Evolutionary conservation across 2,797 vertebrate genomes (phyloP).

Genomic region (Mormyrus hasselquistii): DNA sequence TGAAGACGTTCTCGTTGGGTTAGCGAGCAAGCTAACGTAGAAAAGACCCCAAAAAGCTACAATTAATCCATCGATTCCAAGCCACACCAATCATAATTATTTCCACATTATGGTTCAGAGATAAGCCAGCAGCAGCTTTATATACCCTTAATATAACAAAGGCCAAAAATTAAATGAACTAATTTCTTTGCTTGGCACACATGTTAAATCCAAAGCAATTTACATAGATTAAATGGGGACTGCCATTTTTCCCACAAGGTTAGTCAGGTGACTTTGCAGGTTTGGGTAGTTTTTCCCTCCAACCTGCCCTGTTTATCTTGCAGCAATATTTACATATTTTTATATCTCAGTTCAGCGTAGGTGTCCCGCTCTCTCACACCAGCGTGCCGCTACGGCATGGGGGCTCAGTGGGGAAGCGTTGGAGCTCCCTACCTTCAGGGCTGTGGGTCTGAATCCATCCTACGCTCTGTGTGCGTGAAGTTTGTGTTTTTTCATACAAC

Average conservation of each 20-base stretch:
- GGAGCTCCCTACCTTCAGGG: neutral
- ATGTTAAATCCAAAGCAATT: neutral
- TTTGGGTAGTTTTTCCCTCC: neutral
- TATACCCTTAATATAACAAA: neutral
- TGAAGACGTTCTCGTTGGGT: neutral
- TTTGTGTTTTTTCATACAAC: neutral
- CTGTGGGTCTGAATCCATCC: neutral
- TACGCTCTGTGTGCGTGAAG: neutral
- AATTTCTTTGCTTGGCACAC: conserved; percentile 5
- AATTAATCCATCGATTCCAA: neutral
- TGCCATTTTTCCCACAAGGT: neutral
- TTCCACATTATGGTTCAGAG: conserved; percentile 4
- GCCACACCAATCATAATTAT: conserved; percentile 4
- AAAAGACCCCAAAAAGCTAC: neutral
- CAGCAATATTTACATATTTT: neutral
- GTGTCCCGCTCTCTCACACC: neutral
- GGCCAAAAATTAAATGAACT: conserved; percentile 1
- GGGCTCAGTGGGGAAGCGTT: neutral
- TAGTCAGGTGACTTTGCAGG: neutral
- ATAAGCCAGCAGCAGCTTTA: neutral
- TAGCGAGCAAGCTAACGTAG: neutral
- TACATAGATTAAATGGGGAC: neutral
- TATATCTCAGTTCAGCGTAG: neutral
- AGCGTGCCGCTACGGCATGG: neutral
- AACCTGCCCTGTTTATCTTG: neutral